A percentile compares a stretch with the other conserved stretches of the same genome.
phyloP scores from a whole-genome alignment of 2,113 vertebrate species.

The Pseudopipra pipra region DNA sequence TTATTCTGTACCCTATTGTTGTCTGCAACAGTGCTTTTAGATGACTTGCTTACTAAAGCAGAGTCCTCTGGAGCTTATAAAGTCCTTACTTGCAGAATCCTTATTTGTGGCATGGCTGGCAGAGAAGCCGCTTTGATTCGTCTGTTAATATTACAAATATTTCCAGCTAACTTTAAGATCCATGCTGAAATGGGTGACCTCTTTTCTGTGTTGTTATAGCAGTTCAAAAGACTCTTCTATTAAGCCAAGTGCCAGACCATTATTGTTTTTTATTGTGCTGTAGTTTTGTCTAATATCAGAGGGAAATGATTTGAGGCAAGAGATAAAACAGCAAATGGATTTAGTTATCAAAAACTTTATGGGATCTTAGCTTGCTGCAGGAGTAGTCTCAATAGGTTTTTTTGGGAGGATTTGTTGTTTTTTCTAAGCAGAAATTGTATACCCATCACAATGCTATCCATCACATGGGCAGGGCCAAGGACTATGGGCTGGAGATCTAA shows the following conservation, averaged over 20 bases:
- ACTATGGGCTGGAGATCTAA: neutral
- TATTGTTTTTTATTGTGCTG: constrained; percentile 58
- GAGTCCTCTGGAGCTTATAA: neutral
- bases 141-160: constrained; percentile 43
- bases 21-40: constrained; percentile 13
- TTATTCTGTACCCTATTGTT: constrained; percentile 10
- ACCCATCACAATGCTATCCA: neutral
- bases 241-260: constrained; percentile 11
- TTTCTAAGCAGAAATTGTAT: neutral
- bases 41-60: constrained; percentile 12
- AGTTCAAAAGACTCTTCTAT: constrained; percentile 51
- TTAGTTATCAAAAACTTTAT: constrained; percentile 56
- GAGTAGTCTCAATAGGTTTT: neutral
- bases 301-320: constrained; percentile 13
- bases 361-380: neutral
- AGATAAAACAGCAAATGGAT: constrained; percentile 53
- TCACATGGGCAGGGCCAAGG: neutral
- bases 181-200: constrained; percentile 1
- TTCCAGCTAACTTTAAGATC: constrained; percentile 61
- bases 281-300: constrained; percentile 43
- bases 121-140: constrained; percentile 22
- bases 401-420: neutral
- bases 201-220: neutral
- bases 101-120: constrained; percentile 10
- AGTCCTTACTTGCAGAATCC: neutral